A percentile compares a stretch with the other conserved stretches of the same genome.
These are phyloP conservation scores for Drosophila equinoxialis DNA, from an alignment of 1,140 invertebrate species.

Conservation along the genomic window DNA sequence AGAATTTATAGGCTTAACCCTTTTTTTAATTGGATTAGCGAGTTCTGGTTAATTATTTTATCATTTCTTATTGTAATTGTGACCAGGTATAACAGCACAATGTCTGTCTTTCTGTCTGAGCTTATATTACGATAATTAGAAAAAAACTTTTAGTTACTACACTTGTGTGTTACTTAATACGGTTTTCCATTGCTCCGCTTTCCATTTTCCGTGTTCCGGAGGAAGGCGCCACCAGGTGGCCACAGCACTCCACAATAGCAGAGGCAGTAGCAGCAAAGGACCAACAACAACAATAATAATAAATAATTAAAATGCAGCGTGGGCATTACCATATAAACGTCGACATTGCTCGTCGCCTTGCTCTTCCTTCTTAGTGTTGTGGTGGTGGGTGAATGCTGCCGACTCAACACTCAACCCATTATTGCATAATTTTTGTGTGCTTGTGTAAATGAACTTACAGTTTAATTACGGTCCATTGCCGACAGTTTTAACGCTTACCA, in stretches of 20 bases:
- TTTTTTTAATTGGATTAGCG: background rate
- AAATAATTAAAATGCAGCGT: slow-evolving; percentile 50
- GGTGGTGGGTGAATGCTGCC: background rate
- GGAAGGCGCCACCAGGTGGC: slow-evolving; percentile 13
- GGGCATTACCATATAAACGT: slow-evolving; percentile 15
- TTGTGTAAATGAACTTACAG: slow-evolving; percentile 57
- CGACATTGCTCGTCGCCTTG: background rate
- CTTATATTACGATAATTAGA: slow-evolving; percentile 7
- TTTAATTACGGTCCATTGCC: slow-evolving; percentile 63
- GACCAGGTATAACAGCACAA: background rate
- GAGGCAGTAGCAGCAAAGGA: background rate
- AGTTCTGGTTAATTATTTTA: background rate
- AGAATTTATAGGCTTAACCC: background rate
- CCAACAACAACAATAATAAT: slow-evolving; percentile 27
- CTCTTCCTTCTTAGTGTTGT: background rate
- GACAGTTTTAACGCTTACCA: slow-evolving; percentile 48
- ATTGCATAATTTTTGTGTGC: slow-evolving; percentile 11
- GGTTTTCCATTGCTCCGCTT: background rate
- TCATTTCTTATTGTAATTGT: slow-evolving; percentile 2
- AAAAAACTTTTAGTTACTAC: slow-evolving; percentile 1
- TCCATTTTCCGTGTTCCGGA: background rate
- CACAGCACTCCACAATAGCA: background rate
- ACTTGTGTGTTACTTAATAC: slow-evolving; percentile 3
- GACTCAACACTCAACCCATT: slow-evolving; percentile 12
- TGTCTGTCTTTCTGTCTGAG: background rate